Evolutionary conservation across 2,888 invertebrate genomes (phyloP).

Genomic region (Allolobophora icterica): DNA sequence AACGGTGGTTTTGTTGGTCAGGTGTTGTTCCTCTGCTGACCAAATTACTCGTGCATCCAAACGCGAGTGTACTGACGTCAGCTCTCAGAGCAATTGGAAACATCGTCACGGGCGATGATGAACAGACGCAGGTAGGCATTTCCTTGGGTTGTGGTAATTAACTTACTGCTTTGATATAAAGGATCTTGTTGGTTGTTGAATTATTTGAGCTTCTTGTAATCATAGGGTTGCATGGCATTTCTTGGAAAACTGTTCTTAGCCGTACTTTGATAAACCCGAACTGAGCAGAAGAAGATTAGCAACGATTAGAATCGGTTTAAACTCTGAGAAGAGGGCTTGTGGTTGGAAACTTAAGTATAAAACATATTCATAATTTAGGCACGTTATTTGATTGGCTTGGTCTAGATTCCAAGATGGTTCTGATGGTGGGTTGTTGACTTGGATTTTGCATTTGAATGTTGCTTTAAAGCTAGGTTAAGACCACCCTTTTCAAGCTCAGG

Average conservation of each 20-base stretch:
- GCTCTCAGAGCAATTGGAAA: slow-evolving; percentile 88
- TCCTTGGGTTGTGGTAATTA: background rate
- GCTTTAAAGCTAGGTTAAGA: no score
- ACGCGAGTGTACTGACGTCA: slow-evolving; percentile 76
- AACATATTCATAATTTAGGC: no score
- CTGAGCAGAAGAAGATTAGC: background rate
- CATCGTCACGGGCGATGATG: slow-evolving; percentile 89
- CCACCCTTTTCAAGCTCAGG: background rate
- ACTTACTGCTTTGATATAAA: no score
- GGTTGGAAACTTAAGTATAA: no score
- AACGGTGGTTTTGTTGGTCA: slow-evolving; percentile 56
- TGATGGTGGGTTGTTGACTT: background rate
- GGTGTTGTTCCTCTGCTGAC: slow-evolving; percentile 78
- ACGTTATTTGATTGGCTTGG: background rate
- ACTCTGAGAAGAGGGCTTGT: no score
- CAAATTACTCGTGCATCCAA: slow-evolving; percentile 69
- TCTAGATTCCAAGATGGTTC: slow-evolving; percentile 12
- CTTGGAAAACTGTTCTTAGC: background rate
- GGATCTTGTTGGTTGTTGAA: no score
- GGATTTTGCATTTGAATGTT: background rate
- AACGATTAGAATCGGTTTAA: background rate
- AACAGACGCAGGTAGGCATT: slow-evolving; percentile 70
- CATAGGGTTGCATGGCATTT: background rate
- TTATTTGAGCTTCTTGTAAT: no score
- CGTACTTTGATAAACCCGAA: background rate